These are phyloP conservation scores for Parazoanthus darwini DNA, from an alignment of 92 coral and sea anemone genomes.

Conservation along the genomic window DNA sequence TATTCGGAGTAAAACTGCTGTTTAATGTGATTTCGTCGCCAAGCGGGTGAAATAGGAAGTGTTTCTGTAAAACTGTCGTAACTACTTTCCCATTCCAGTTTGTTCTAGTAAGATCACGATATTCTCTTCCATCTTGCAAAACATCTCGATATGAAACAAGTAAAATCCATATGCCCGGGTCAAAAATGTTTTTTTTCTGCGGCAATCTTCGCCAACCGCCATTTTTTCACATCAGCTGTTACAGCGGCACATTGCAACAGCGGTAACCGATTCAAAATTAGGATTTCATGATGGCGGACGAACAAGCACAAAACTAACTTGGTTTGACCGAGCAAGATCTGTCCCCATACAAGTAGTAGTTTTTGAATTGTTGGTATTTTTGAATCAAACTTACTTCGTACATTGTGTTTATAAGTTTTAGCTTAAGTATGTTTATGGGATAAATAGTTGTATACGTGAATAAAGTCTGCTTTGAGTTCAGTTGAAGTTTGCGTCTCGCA, in stretches of 20 bases:
- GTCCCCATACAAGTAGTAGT: not conserved
- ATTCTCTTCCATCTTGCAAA: not conserved
- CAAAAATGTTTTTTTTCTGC: conserved; percentile 1
- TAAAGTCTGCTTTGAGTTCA: not conserved
- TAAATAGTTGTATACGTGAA: not conserved
- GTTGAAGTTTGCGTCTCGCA: not conserved
- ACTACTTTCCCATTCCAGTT: not conserved
- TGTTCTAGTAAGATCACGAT: not conserved
- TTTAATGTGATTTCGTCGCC: not conserved
- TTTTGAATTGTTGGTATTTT: not conserved
- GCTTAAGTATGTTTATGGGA: not conserved
- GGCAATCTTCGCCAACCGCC: not conserved
- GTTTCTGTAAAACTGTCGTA: not conserved
- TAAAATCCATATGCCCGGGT: conserved; percentile 2
- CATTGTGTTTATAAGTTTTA: not conserved
- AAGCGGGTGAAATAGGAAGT: too few species aligned
- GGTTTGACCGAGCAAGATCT: not conserved
- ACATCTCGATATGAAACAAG: not conserved
- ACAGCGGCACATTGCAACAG: not conserved
- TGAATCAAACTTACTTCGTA: not conserved
- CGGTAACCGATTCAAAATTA: not conserved
- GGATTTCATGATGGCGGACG: conserved; percentile 24
- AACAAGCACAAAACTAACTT: not conserved
- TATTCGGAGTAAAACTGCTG: not conserved
- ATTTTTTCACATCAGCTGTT: not conserved